phyloP scores from a whole-genome alignment of 2,113 vertebrate genomes.

The Pitta sordida region DNA sequence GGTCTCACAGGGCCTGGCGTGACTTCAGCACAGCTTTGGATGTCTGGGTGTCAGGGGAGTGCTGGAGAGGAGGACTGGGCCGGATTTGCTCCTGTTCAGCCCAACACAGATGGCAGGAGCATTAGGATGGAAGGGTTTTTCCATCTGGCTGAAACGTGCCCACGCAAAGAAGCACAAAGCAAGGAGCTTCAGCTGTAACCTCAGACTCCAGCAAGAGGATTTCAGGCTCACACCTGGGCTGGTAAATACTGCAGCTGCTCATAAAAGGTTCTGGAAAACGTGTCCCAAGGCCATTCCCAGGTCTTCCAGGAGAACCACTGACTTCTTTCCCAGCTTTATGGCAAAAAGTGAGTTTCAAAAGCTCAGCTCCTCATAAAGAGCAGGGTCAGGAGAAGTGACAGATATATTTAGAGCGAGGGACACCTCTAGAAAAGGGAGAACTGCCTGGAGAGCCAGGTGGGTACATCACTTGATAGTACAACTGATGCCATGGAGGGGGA shows the following conservation, averaged over 20 bases:
- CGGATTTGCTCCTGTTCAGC: background rate
- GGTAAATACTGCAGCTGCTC: background rate
- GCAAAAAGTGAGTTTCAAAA: background rate
- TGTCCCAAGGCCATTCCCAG: background rate
- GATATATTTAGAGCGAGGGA: background rate
- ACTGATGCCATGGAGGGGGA: background rate
- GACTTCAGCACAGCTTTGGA: background rate
- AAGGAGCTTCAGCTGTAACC: background rate
- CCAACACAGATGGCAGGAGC: background rate
- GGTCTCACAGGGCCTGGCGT: background rate
- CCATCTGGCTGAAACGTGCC: background rate
- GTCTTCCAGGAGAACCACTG: background rate
- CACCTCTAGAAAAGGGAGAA: background rate
- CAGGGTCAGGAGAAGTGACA: background rate
- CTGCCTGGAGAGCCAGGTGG: background rate
- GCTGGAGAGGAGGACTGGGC: background rate
- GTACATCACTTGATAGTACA: fast-evolving
- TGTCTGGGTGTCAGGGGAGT: background rate
- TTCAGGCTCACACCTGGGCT: background rate
- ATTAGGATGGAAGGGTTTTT: background rate
- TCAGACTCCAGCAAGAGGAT: background rate
- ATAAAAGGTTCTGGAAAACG: background rate
- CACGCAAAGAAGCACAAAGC: background rate
- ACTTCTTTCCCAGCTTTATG: background rate
- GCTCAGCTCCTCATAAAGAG: background rate